Percentiles rank a stretch among this genome's conserved stretches.
These are phyloP conservation scores for Semotilus atromaculatus DNA, from an alignment of 2,797 vertebrate species.

Conservation along the genomic window DNA sequence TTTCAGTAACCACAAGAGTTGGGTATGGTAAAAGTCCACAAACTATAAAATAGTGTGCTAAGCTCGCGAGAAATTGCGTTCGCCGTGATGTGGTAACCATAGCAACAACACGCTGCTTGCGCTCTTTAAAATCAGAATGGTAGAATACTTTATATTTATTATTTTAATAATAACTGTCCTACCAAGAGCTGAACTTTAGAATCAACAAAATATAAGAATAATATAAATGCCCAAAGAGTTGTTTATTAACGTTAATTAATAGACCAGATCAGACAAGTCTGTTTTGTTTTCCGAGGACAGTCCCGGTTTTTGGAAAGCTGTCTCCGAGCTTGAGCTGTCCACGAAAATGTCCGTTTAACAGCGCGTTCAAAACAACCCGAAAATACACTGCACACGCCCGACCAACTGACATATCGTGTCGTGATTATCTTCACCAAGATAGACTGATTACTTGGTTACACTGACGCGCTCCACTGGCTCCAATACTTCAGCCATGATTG, in stretches of 20 bases:
- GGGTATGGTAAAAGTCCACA: not conserved
- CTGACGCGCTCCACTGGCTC: too few relatives aligned
- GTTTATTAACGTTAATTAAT: too few relatives aligned
- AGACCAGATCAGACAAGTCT: too few relatives aligned
- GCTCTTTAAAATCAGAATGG: not conserved
- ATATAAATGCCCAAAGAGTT: not conserved
- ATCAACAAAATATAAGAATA: not conserved
- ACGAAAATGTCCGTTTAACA: not conserved
- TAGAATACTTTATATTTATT: too few relatives aligned
- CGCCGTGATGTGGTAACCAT: not conserved
- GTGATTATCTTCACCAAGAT: not conserved
- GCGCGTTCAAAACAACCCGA: not conserved
- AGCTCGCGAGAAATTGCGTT: not conserved
- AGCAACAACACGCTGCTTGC: not conserved
- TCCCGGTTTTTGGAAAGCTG: not conserved
- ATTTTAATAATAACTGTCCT: not conserved
- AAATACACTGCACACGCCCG: not conserved
- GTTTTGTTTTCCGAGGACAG: not conserved
- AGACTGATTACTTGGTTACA: not conserved
- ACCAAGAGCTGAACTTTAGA: not conserved
- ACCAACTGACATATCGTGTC: too few relatives aligned
- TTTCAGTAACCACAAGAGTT: not conserved
- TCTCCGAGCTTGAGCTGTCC: not conserved
- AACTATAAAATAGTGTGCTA: not conserved
- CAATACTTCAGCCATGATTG: not conserved